phyloP scores from a whole-genome alignment of 2,113 vertebrate species.

The Leucopsar rothschildi region DNA sequence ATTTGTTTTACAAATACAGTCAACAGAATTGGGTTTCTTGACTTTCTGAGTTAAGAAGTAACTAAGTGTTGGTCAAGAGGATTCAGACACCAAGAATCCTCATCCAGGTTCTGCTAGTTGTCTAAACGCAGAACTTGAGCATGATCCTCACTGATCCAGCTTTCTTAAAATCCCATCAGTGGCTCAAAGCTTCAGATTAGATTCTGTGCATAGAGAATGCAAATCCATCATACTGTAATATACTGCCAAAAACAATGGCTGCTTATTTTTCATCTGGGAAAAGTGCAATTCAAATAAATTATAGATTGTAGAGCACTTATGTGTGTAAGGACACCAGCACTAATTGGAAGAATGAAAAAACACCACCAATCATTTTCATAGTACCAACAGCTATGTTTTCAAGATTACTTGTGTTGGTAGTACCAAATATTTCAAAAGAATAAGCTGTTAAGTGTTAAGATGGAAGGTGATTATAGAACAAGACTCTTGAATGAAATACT shows the following conservation, averaged over 20 bases:
- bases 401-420: background rate
- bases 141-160: background rate
- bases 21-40: background rate
- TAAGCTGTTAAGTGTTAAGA: background rate
- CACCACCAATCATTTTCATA: background rate
- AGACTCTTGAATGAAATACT: background rate
- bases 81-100: background rate
- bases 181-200: background rate
- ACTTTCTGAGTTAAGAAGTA: background rate
- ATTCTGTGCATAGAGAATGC: background rate
- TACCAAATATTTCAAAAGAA: background rate
- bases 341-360: background rate
- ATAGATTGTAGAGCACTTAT: background rate
- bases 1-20: background rate
- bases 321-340: background rate
- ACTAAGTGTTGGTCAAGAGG: background rate
- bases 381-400: background rate
- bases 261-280: background rate
- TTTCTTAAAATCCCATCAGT: background rate
- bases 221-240: background rate
- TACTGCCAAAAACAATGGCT: background rate
- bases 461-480: background rate
- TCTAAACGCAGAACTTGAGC: background rate
- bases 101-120: background rate
- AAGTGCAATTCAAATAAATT: background rate